Conservation (phyloP, 2,797 vertebrate species). For the Rhyacichthys aspro region DNA sequence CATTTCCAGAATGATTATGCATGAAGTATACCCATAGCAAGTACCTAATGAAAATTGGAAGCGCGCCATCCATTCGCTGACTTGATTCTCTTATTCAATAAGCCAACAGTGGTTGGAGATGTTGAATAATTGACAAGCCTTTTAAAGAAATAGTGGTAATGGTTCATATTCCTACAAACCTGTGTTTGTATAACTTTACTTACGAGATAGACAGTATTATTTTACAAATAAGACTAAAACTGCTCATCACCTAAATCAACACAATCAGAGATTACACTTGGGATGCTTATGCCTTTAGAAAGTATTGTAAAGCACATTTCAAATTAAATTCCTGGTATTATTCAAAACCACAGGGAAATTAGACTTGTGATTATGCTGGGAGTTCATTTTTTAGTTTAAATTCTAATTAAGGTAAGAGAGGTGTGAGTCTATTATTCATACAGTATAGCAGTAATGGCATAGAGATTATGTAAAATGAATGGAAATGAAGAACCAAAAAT, state of each 20-base stretch:
- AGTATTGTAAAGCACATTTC: slow-evolving; percentile 16
- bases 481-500: slow-evolving; percentile 23
- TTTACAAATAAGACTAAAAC: background rate
- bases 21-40: slow-evolving; percentile 42
- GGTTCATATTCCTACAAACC: background rate
- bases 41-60: slow-evolving; percentile 36
- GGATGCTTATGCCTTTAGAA: slow-evolving; percentile 16
- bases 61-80: slow-evolving; percentile 18
- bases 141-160: slow-evolving; percentile 31
- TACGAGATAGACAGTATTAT: background rate
- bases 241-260: slow-evolving; percentile 1
- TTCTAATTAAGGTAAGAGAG: slow-evolving; percentile 40
- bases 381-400: slow-evolving; percentile 46
- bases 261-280: slow-evolving; percentile 12
- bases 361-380: slow-evolving; percentile 38
- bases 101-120: slow-evolving; percentile 21
- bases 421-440: slow-evolving; percentile 5
- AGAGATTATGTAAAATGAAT: slow-evolving; percentile 7
- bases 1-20: slow-evolving; percentile 46
- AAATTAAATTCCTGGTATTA: slow-evolving; percentile 33
- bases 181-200: no score
- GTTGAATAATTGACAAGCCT: slow-evolving; percentile 39
- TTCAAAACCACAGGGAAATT: slow-evolving; percentile 55
- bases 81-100: slow-evolving; percentile 25
- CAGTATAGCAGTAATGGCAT: slow-evolving; percentile 1